These are phyloP conservation scores for Clusia tigrina DNA, from an alignment of 2,888 invertebrate species.

Conservation along the genomic window DNA sequence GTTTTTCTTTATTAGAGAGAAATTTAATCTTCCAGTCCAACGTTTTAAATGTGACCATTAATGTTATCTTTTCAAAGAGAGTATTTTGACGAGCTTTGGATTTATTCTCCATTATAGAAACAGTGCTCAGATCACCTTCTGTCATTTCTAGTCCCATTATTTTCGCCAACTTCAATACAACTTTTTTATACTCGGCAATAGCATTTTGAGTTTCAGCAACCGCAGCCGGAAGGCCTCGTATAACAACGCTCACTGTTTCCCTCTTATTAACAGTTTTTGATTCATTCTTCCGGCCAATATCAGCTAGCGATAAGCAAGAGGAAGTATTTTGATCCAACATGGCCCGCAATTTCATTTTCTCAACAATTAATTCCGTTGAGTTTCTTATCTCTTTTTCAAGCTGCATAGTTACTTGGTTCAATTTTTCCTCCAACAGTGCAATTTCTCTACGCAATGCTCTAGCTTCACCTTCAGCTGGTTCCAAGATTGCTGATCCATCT, in stretches of 20 bases:
- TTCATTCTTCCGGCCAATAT: background rate
- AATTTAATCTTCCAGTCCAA: background rate
- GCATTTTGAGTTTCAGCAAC: background rate
- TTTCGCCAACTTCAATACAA: background rate
- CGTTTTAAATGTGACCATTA: background rate
- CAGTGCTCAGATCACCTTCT: background rate
- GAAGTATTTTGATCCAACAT: background rate
- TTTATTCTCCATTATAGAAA: background rate
- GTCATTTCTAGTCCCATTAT: background rate
- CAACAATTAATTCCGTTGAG: constrained; percentile 7
- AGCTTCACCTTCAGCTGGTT: background rate
- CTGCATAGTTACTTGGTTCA: background rate
- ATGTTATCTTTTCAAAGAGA: background rate
- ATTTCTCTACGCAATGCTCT: constrained; percentile 12
- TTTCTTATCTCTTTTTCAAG: constrained; percentile 6
- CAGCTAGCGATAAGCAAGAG: no score
- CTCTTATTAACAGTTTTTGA: background rate
- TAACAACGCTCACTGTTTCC: background rate
- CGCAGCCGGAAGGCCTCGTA: no score
- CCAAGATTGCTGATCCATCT: background rate
- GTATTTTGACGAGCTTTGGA: background rate
- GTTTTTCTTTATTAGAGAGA: background rate
- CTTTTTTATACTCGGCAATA: background rate
- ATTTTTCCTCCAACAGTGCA: background rate
- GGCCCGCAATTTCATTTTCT: constrained; percentile 1